Conservation (phyloP, 1,140 invertebrate genomes). For the Amphibalanus amphitrite region DNA sequence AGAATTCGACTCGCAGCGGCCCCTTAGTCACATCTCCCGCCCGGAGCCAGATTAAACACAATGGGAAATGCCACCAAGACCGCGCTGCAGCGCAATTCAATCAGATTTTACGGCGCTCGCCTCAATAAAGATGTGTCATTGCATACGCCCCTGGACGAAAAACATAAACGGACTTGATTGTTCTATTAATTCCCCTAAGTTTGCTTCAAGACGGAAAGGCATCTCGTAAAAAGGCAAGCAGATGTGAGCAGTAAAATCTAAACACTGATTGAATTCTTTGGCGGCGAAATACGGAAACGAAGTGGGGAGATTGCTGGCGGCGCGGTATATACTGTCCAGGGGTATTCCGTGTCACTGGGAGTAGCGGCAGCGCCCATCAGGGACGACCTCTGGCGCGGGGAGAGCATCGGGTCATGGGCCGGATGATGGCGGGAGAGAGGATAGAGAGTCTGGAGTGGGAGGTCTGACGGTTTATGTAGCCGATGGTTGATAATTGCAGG, state of each 20-base stretch:
- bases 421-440: no score
- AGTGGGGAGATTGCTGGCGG: neutral
- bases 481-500: no score
- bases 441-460: no score
- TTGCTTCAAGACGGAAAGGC: neutral
- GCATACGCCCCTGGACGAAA: neutral
- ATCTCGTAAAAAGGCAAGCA: conserved; percentile 1
- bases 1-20: neutral
- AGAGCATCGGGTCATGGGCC: no score
- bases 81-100: neutral
- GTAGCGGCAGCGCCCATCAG: no score
- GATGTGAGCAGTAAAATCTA: conserved; percentile 1
- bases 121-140: conserved; percentile 1
- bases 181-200: conserved; percentile 1
- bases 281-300: neutral
- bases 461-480: no score
- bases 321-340: neutral
- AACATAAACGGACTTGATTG: conserved; percentile 1
- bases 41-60: neutral
- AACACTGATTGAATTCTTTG: conserved; percentile 1
- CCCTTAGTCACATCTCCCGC: neutral
- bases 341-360: no score
- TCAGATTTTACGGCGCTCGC: neutral
- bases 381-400: no score
- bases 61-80: neutral